Evolutionary conservation across 2,888 invertebrate species (phyloP), one percentile per base, ranked within the genome.

Genomic region (Lamellibrachia satsuma): DNA sequence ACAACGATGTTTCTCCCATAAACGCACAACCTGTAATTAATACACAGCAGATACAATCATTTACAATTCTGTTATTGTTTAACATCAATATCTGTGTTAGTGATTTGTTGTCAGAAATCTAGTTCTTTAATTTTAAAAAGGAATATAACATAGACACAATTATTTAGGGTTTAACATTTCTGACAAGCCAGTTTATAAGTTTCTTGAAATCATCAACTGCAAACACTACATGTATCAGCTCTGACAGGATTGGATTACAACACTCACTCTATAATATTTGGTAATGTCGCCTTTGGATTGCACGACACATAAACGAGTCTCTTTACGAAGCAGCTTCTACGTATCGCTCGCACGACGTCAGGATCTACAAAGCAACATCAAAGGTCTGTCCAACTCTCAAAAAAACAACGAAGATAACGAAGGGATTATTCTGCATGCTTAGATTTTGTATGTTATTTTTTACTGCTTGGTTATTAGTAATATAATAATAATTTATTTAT

Each of bases 231-330:
- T n/a, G 2, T 15, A 75, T 22, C 15, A 75, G n/a, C 15, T 75
- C 6, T 22, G 75, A 22, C 75, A 75, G 15, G 3, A 91, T 55
- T 52, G 7, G 52, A 39, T 39, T 39, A 52, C 9, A 92, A 27
- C 52, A 93, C 94, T 93, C 90, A 94, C 94, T 94, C 94, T 15
- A 93, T 52, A 91, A 97, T 96, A 94, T 97, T 97, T 22, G 95
- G 94, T 92, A 96, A 94, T 1, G 97, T 97, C 55, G 96, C 96
- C 39, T 97, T 97, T 0, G 99, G 98, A 97, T 99, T 98, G 96
- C 99, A 99, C 0, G 99, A 98, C 92, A 99, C 98, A 97, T 98
- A 99, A 3, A 99, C 97, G 11, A 99, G 96, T 39, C 98, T 98
- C 57, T 98, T 97, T 51, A 99, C 97, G 92, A 97, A 95, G 90